Evolutionary conservation across 2,888 invertebrate genomes (phyloP).

Genomic region (Cataglyphis rosenhaueri): DNA sequence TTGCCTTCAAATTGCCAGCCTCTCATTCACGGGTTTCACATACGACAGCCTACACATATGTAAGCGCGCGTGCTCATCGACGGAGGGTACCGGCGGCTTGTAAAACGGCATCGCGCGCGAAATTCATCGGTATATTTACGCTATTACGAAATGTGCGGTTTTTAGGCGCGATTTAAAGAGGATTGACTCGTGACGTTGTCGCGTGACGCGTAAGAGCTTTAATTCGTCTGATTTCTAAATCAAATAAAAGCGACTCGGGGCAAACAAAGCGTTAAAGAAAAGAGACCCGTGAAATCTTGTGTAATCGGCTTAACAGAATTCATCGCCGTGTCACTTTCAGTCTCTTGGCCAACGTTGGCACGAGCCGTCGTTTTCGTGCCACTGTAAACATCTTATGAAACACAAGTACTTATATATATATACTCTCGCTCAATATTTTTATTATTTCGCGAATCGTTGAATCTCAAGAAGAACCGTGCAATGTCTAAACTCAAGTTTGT

Average conservation of each 20-base stretch:
- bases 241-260: slow-evolving; percentile 53
- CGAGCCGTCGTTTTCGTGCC: slow-evolving; percentile 27
- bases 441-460: slow-evolving; percentile 20
- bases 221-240: slow-evolving; percentile 69
- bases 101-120: slow-evolving; percentile 19
- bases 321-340: slow-evolving; percentile 32
- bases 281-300: slow-evolving; percentile 54
- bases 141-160: not conserved
- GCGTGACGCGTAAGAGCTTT: slow-evolving; percentile 32
- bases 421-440: not conserved
- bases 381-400: slow-evolving; percentile 36
- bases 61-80: slow-evolving; percentile 11
- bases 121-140: not conserved
- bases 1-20: slow-evolving; percentile 64
- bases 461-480: not conserved
- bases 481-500: slow-evolving; percentile 13
- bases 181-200: not conserved
- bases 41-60: not conserved
- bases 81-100: not conserved
- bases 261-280: slow-evolving; percentile 50
- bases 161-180: not conserved
- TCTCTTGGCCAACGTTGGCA: slow-evolving; percentile 40
- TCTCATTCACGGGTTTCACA: slow-evolving; percentile 63
- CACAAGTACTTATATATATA: not conserved
- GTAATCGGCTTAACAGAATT: slow-evolving; percentile 58